A percentile compares a stretch with the other conserved stretches of the same genome.
These are phyloP conservation scores for Columba livia DNA, from an alignment of 2,113 vertebrate species.

Conservation along the genomic window DNA sequence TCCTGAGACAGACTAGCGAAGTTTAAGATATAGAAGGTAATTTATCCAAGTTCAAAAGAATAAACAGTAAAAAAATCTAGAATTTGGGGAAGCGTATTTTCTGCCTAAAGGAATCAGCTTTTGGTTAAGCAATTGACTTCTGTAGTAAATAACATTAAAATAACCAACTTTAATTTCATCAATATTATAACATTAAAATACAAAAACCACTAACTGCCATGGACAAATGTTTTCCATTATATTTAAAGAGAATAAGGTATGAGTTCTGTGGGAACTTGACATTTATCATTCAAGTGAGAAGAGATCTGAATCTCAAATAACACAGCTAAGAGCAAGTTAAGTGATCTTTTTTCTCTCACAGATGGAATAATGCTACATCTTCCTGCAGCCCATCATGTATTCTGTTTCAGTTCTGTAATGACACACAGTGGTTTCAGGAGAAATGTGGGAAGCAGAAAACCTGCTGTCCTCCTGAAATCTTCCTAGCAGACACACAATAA, in stretches of 20 bases:
- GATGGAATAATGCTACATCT: conserved; percentile 12
- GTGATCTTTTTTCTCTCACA: background rate
- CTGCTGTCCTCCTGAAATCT: background rate
- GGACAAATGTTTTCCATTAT: conserved; percentile 1
- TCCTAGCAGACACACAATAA: background rate
- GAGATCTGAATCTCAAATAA: conserved; percentile 32
- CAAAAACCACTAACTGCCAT: background rate
- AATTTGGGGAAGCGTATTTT: background rate
- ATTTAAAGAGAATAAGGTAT: conserved; percentile 19
- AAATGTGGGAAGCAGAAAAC: conserved; percentile 18
- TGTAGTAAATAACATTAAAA: conserved; percentile 25
- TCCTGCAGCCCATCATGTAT: background rate
- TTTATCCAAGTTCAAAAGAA: background rate
- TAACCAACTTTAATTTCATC: conserved; percentile 29
- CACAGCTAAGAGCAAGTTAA: conserved; percentile 28
- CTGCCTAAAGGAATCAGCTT: background rate
- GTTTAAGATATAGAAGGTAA: background rate
- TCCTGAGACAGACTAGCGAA: background rate
- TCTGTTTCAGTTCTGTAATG: conserved; percentile 1
- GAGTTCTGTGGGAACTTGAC: conserved; percentile 13
- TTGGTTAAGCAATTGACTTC: conserved; percentile 15
- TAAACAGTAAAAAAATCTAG: background rate
- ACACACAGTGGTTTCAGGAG: conserved; percentile 5
- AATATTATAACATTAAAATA: conserved; percentile 33
- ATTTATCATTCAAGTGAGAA: conserved; percentile 51